Conservation (phyloP, 2,797 vertebrate genomes). For the Nyctalus aviator region DNA sequence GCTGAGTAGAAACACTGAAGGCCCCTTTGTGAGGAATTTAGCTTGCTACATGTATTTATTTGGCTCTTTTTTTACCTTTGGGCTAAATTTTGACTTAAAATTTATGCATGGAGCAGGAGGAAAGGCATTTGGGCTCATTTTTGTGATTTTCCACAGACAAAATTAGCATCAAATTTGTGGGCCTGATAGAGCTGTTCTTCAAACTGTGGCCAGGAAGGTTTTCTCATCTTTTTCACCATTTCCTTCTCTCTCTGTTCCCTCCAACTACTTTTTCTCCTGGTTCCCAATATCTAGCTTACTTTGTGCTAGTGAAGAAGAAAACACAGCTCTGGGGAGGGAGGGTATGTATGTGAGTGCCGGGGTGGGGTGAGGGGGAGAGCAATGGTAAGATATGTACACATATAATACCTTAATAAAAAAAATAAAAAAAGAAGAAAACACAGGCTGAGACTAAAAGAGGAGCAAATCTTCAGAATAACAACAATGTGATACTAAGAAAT, state of each 20-base stretch:
- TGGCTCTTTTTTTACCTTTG: conserved; percentile 19
- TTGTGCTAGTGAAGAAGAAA: neutral
- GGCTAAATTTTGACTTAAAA: conserved; percentile 75
- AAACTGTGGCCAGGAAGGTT: neutral
- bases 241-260: neutral
- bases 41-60: conserved; percentile 65
- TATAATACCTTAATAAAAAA: no score
- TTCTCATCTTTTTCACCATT: neutral
- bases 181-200: conserved; percentile 1
- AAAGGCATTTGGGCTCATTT: conserved; percentile 64
- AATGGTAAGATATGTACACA: no score
- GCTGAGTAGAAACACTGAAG: conserved; percentile 64
- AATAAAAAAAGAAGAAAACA: neutral
- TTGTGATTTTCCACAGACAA: conserved; percentile 68
- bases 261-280: neutral
- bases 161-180: conserved; percentile 72
- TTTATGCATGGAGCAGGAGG: conserved; percentile 61
- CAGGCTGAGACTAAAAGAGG: neutral
- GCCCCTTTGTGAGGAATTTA: conserved; percentile 67
- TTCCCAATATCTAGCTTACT: conserved; percentile 6
- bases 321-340: neutral
- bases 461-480: neutral
- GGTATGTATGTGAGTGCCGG: no score
- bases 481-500: neutral
- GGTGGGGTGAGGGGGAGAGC: no score